Percentiles rank a stretch among this genome's conserved stretches.
phyloP scores from a whole-genome alignment of 1,140 invertebrate genomes.

The Homarus americanus region DNA sequence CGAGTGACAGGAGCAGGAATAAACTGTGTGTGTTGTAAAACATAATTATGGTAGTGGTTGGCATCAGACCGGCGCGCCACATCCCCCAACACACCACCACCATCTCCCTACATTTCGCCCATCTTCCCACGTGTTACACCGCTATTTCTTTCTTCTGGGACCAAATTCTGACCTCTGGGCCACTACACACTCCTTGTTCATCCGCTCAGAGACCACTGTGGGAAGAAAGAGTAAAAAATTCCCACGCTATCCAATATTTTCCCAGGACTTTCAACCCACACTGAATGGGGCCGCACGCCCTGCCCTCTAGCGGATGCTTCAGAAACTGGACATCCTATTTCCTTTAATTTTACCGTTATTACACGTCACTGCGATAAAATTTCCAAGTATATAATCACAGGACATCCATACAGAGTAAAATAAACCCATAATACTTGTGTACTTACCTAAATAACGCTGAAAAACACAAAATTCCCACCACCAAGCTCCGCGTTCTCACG shows the following conservation, averaged over 20 bases:
- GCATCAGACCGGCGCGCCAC: slow-evolving; percentile 15
- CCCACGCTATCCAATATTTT: slow-evolving; percentile 73
- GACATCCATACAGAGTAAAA: not conserved
- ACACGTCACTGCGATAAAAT: not conserved
- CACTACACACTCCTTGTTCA: slow-evolving; percentile 28
- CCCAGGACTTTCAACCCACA: slow-evolving; percentile 70
- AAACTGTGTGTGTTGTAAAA: slow-evolving; percentile 4
- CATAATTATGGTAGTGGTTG: slow-evolving; percentile 19
- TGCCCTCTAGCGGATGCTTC: slow-evolving; percentile 66
- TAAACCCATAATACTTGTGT: not conserved
- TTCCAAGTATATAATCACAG: not conserved
- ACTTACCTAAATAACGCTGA: not conserved
- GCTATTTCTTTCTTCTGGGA: not conserved
- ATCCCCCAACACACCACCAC: slow-evolving; percentile 20
- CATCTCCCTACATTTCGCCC: slow-evolving; percentile 45
- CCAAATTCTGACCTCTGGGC: slow-evolving; percentile 7
- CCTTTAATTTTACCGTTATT: slow-evolving; percentile 59
- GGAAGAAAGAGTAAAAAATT: slow-evolving; percentile 64
- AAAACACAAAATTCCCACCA: slow-evolving; percentile 70
- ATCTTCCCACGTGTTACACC: not conserved
- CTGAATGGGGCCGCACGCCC: slow-evolving; percentile 66
- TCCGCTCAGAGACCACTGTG: slow-evolving; percentile 23
- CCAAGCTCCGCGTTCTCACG: slow-evolving; percentile 68
- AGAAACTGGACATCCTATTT: slow-evolving; percentile 57
- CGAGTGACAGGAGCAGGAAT: no score